These are phyloP conservation scores for Tauraco erythrolophus DNA, from an alignment of 2,113 vertebrate genomes.

Conservation along the genomic window DNA sequence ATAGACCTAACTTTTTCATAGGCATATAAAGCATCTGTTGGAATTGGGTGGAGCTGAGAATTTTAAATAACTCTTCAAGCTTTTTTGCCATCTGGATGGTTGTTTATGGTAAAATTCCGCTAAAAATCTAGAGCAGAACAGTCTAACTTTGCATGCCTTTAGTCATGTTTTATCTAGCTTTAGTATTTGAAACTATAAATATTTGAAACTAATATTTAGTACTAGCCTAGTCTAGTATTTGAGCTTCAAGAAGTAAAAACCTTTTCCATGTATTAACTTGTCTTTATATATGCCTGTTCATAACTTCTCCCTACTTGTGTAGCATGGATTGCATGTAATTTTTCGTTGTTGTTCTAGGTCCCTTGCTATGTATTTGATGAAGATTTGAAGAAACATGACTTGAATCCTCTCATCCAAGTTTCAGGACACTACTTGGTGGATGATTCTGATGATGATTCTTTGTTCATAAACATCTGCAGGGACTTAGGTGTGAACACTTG, in stretches of 20 bases:
- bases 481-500: constrained; percentile 81
- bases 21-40: neutral
- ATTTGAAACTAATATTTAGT: too few species aligned
- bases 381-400: constrained; percentile 88
- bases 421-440: constrained; percentile 89
- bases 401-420: constrained; percentile 89
- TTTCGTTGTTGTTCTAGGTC: constrained; percentile 77
- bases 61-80: neutral
- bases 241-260: neutral
- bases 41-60: neutral
- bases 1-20: neutral
- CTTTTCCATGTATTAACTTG: neutral
- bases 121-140: neutral
- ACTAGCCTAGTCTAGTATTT: neutral
- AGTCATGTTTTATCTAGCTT: neutral
- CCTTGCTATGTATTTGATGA: constrained; percentile 90
- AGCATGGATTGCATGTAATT: neutral
- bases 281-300: neutral
- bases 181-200: too few species aligned
- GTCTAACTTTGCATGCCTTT: neutral
- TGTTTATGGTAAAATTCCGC: neutral
- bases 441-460: constrained; percentile 83
- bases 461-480: constrained; percentile 95
- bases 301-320: neutral
- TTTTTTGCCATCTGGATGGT: neutral